A percentile compares a stretch with the other conserved stretches of the same genome.
Conservation (phyloP, 2,797 vertebrate species). For the Sciurus vulgaris region DNA sequence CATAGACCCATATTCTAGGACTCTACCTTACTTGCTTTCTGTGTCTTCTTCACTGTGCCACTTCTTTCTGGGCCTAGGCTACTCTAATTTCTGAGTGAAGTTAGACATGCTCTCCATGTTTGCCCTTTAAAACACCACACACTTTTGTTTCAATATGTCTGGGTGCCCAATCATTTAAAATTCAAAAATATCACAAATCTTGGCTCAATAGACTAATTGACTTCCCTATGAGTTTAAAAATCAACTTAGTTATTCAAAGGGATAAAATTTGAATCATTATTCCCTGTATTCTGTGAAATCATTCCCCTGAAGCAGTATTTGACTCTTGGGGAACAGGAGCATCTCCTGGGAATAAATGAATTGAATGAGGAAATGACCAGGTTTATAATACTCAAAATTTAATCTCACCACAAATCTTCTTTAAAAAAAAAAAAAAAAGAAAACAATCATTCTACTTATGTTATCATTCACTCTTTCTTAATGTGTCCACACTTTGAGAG, state of each 20-base stretch:
- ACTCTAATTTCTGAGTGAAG: neutral
- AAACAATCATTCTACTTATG: neutral
- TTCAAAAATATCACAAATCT: neutral
- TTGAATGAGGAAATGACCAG: neutral
- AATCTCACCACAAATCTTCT: neutral
- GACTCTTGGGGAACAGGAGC: neutral
- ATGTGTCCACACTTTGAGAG: neutral
- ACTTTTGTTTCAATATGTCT: neutral
- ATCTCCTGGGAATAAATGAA: neutral
- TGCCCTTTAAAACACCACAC: neutral
- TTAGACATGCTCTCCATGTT: neutral
- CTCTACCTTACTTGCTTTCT: neutral
- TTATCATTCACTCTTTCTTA: neutral
- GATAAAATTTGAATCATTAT: neutral
- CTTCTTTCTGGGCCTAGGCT: neutral
- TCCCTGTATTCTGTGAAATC: neutral
- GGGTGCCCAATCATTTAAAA: neutral
- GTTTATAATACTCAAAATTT: conserved; percentile 4
- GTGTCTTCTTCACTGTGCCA: neutral
- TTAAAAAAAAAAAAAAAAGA: neutral
- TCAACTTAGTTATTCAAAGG: conserved; percentile 26
- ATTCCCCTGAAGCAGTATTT: neutral
- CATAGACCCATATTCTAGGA: neutral
- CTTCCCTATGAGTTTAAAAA: neutral
- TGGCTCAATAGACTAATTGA: neutral